Conservation (phyloP, 2,888 invertebrate genomes). For the Perizoma affinitatum region DNA sequence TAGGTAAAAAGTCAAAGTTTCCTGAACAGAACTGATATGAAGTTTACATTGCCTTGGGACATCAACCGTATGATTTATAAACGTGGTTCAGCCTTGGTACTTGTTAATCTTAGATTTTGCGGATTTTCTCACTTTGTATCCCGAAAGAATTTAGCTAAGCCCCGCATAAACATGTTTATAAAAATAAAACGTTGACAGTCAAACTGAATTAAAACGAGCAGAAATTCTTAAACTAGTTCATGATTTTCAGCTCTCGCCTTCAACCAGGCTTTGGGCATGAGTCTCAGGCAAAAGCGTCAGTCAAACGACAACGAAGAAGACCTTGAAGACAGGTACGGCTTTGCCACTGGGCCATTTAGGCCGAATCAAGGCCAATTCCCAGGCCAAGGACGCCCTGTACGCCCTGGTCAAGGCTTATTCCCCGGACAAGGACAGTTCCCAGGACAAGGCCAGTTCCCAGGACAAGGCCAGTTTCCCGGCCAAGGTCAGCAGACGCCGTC, state of each 20-base stretch:
- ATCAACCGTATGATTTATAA: too few relatives aligned
- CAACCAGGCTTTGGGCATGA: slow-evolving; percentile 47
- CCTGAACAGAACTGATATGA: too few relatives aligned
- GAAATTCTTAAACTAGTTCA: neutral
- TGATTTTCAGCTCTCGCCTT: slow-evolving; percentile 50
- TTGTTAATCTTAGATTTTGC: too few relatives aligned
- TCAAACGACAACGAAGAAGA: slow-evolving; percentile 39
- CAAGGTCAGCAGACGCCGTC: slow-evolving; percentile 27
- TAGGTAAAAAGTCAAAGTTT: too few relatives aligned
- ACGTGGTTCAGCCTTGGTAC: too few relatives aligned
- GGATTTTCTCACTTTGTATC: too few relatives aligned
- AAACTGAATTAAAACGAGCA: too few relatives aligned
- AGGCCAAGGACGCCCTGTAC: neutral
- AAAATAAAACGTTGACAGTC: too few relatives aligned
- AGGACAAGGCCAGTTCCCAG: slow-evolving; percentile 25
- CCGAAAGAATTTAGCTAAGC: too few relatives aligned
- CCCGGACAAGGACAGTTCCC: slow-evolving; percentile 30
- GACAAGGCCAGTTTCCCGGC: slow-evolving; percentile 31
- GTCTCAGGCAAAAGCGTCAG: slow-evolving; percentile 54
- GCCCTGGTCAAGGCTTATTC: slow-evolving; percentile 31
- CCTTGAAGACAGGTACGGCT: slow-evolving; percentile 66
- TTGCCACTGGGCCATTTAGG: slow-evolving; percentile 35
- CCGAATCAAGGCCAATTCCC: slow-evolving; percentile 22
- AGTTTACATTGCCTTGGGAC: too few relatives aligned
- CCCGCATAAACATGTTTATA: too few relatives aligned